Conservation (phyloP, 2,797 vertebrate genomes). For the Uromys caudimaculatus region DNA sequence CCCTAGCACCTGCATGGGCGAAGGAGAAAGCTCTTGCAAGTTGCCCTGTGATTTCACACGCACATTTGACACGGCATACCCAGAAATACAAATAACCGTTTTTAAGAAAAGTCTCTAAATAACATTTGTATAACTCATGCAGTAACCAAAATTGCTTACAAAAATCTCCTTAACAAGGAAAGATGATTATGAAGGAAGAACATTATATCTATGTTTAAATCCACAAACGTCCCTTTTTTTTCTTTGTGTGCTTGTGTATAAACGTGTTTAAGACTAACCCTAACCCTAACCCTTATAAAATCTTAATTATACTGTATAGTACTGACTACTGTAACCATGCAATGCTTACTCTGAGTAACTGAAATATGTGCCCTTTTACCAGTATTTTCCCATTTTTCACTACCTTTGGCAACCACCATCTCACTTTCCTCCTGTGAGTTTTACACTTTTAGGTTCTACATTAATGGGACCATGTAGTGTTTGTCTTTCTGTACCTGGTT, state of each 20-base stretch:
- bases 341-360: neutral
- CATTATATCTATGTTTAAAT: neutral
- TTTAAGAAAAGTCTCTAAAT: constrained; percentile 22
- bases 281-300: neutral
- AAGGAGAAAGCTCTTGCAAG: neutral
- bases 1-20: neutral
- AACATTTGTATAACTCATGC: neutral
- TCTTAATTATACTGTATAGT: neutral
- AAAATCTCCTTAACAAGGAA: constrained; percentile 29
- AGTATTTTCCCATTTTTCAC: neutral
- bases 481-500: neutral
- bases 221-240: neutral
- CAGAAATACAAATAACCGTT: neutral
- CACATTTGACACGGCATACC: neutral
- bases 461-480: neutral
- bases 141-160: constrained; percentile 16
- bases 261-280: neutral
- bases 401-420: neutral
- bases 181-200: neutral
- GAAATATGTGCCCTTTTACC: neutral
- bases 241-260: neutral
- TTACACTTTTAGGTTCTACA: neutral
- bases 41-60: no score
- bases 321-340: neutral
- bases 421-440: neutral